Percentiles rank a stretch among this genome's conserved stretches.
These are phyloP conservation scores for Acholoe squamosa DNA, from an alignment of 2,888 invertebrate species.

Conservation along the genomic window DNA sequence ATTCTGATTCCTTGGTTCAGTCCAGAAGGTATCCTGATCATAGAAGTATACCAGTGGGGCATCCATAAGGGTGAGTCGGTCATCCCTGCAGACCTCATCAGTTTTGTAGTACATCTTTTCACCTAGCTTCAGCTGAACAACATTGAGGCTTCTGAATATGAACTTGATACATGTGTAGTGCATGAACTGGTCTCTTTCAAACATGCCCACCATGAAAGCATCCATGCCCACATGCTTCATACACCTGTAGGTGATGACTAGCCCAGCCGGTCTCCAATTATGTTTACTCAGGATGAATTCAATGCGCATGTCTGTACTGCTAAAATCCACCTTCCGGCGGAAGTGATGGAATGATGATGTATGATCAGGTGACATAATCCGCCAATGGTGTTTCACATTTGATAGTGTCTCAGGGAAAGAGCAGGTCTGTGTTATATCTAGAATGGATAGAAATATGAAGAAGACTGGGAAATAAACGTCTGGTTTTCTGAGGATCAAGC, in stretches of 20 bases:
- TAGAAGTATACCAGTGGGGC: constrained; percentile 48
- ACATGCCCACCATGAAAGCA: constrained; percentile 10
- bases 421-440: neutral
- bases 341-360: constrained; percentile 47
- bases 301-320: constrained; percentile 44
- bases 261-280: neutral
- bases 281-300: constrained; percentile 14
- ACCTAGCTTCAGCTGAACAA: constrained; percentile 49
- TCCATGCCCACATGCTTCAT: neutral
- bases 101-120: neutral
- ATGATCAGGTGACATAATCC: constrained; percentile 41
- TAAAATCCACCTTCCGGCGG: constrained; percentile 56
- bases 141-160: constrained; percentile 27
- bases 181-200: neutral
- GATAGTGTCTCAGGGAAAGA: neutral
- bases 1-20: constrained; percentile 51
- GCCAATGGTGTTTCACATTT: constrained; percentile 16
- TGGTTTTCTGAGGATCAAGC: neutral
- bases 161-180: constrained; percentile 42
- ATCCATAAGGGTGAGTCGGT: constrained; percentile 10
- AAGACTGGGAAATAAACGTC: neutral
- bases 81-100: neutral
- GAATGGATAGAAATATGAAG: neutral
- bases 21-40: constrained; percentile 50
- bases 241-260: neutral